Evolutionary conservation across 2,113 vertebrate species (phyloP), one percentile per base, ranked within the genome.

Genomic region (Hippocampus barbouri): DNA sequence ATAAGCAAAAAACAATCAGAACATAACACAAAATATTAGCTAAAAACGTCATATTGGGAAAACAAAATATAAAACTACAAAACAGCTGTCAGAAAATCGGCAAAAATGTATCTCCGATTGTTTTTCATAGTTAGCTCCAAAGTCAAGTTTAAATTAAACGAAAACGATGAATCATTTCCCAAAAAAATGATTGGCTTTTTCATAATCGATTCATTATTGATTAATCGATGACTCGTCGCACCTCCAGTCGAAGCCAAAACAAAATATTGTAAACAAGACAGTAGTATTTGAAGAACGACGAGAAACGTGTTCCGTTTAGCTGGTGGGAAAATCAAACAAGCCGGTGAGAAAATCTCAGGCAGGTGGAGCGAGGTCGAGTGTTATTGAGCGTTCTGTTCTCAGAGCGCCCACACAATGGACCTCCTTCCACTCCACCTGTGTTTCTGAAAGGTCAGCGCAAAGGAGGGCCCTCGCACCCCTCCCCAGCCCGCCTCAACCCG

Each of bases 391-490:
- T 70, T 86, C 84, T 86, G 79, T 88, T 81, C 27, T 63, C 81
- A 76, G 59, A 61, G 59, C 2, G 12, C 27, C 30, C 27, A 61
- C 59, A 61, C 59, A 61, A 68, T 71, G 60, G 73, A 65, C 70
- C 65, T 71, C 71, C 67, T 68, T 83, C 66, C 70, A 87, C 66
- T 77, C 89, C 86, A 89, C 87, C 88, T 91, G 90, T 85, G 81
- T 82, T 73, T 90, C 74, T 86, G 83, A 86, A 89, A 88, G 89
- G 85, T 89, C 86, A 83, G 45, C 74, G 21, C 80, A 70, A 84
- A 87, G 84, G 86, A 86, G 89, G 85, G 83, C 86, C 87, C 59
- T 77, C 62, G 10, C 69, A 83, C 68, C 79, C 80, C 59, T 34
- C 59, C 56, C 59, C 25, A 60, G 7, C 47, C 71, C 75, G 25